phyloP scores from a whole-genome alignment of 2,888 invertebrate genomes.

The Germaria angustata region DNA sequence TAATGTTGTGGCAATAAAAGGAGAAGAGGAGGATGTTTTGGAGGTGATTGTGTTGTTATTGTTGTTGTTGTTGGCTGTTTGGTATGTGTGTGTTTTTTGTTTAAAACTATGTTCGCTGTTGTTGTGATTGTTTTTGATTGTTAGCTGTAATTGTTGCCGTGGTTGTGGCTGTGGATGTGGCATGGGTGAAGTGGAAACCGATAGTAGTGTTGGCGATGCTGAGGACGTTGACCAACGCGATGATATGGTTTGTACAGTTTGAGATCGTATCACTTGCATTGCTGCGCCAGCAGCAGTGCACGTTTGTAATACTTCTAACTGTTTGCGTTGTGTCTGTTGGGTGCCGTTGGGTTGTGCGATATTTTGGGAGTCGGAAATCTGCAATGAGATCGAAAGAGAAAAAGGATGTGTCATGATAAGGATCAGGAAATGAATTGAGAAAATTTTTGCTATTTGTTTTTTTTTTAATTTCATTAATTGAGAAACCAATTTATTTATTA shows the following conservation, averaged over 20 bases:
- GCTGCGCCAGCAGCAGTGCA: conserved; percentile 83
- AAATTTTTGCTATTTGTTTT: neutral
- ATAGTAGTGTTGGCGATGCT: conserved; percentile 68
- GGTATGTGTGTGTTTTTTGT: conserved; percentile 36
- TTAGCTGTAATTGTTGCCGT: conserved; percentile 65
- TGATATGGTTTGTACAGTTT: conserved; percentile 80
- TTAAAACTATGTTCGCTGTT: conserved; percentile 49
- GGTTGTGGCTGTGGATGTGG: no score
- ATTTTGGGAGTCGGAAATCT: conserved; percentile 81
- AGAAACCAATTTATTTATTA: conserved; percentile 17
- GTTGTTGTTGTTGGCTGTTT: no score
- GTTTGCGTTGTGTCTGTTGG: conserved; percentile 80
- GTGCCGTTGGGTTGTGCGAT: conserved; percentile 80
- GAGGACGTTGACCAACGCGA: conserved; percentile 76
- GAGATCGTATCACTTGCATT: conserved; percentile 86
- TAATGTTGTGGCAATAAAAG: conserved; percentile 35
- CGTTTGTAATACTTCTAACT: conserved; percentile 86
- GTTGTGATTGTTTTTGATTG: conserved; percentile 24
- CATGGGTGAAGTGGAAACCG: conserved; percentile 63
- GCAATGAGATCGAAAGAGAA: conserved; percentile 68
- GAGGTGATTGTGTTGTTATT: conserved; percentile 2
- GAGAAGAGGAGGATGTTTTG: neutral
- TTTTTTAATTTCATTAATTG: no score
- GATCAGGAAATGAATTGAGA: conserved; percentile 64
- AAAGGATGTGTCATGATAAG: conserved; percentile 57